phyloP scores from a whole-genome alignment of 2,888 invertebrate species.

The Drosophila aldrichi region DNA sequence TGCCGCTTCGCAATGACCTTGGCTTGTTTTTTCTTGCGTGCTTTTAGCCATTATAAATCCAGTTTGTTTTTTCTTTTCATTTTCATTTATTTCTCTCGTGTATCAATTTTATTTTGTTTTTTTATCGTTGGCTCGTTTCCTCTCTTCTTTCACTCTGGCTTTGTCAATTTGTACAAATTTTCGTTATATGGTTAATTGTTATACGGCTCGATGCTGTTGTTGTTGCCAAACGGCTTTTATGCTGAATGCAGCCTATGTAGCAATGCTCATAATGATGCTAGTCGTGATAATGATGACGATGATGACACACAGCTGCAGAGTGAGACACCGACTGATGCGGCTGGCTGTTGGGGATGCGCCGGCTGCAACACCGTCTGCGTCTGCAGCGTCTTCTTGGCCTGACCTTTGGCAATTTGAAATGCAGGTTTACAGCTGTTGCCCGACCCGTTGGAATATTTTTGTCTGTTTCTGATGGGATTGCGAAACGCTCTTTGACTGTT shows the following conservation, averaged over 20 bases:
- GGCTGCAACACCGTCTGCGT: slow-evolving; percentile 49
- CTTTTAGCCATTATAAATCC: slow-evolving; percentile 73
- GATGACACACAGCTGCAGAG: slow-evolving; percentile 54
- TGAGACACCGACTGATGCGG: slow-evolving; percentile 19
- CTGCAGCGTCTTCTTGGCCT: slow-evolving; percentile 34
- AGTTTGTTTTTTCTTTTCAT: slow-evolving; percentile 55
- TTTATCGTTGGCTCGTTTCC: slow-evolving; percentile 43
- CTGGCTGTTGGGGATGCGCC: slow-evolving; percentile 37
- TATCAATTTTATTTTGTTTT: slow-evolving; percentile 12
- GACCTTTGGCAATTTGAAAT: slow-evolving; percentile 78
- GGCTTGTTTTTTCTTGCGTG: slow-evolving; percentile 82
- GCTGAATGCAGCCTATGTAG: slow-evolving; percentile 51
- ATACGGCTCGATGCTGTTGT: slow-evolving; percentile 62
- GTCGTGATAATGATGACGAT: slow-evolving; percentile 41
- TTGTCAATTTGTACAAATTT: slow-evolving; percentile 75
- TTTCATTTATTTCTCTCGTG: slow-evolving; percentile 7
- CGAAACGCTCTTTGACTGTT: slow-evolving; percentile 51
- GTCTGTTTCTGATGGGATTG: slow-evolving; percentile 43
- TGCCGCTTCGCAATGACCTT: slow-evolving; percentile 69
- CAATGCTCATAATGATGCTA: slow-evolving; percentile 39
- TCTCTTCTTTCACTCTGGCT: slow-evolving; percentile 77
- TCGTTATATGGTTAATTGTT: slow-evolving; percentile 77
- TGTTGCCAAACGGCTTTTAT: slow-evolving; percentile 76
- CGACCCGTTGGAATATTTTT: slow-evolving; percentile 42
- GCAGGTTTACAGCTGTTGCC: slow-evolving; percentile 52